Base-by-base conservation (phyloP, 1,140 invertebrate genomes). In the Protaetia brevitarsis region DNA sequence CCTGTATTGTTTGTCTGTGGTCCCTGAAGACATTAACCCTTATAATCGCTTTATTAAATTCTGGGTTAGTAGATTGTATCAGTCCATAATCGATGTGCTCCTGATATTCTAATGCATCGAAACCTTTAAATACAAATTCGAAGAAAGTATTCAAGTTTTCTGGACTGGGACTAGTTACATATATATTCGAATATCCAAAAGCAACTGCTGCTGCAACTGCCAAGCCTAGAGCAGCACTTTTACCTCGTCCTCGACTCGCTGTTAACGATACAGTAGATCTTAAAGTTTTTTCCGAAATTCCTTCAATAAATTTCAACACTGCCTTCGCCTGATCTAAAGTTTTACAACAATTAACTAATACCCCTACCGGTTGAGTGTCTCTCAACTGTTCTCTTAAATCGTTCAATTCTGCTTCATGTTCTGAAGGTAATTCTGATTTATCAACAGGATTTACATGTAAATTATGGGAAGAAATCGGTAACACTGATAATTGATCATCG, bases 141-240 rank as follows among this genome's bases (percentile, higher is more conserved):
- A 99, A 99, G 1, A 99, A 81, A 0, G 97, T 99, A 67, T 94
- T 96, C 75, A 99, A 87, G 84, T 99, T 99, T 79, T 99, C 97
- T 2, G 97, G 97, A 78, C 93, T 94, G 1, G 98, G 98, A 68
- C 95, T 96, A 0, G 97, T 98, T 10, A 99, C 95, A 81, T 97
- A 99, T 57, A 99, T 94, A 78, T 99, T 99, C 11, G 96, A 95
- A 79, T 98, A 99, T 16, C 94, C 93, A 76, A 91, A 90, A 1
- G 91, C 88, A 61, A 95, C 82, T 11, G 90, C 91, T 1, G 88
- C 91, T 13, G 92, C 90, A 27, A 99, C 91, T 1, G 96, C 88
- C 51, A 99, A 81, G 3, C 98, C 98, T n/a, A 99, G 80, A 8
- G 97, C 94, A 8, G 98, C 98, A 1, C 97, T 99, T 83, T 99